phyloP scores from a whole-genome alignment of 1,140 invertebrate genomes.

The Monochamus saltuarius region DNA sequence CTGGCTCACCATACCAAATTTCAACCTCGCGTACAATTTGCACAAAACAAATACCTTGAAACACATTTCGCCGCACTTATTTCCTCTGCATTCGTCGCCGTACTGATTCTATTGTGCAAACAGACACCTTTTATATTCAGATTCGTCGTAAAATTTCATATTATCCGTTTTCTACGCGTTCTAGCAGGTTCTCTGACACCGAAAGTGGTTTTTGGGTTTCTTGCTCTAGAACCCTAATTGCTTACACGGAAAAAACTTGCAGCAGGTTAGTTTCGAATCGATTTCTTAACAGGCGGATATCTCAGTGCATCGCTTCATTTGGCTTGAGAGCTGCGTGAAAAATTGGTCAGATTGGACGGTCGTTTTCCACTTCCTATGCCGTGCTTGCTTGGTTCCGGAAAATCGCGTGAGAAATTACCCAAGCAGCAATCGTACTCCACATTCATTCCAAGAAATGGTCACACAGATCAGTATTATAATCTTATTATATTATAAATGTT shows the following conservation, averaged over 20 bases:
- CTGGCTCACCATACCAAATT: too few relatives aligned
- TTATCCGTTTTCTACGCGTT: constrained; percentile 15
- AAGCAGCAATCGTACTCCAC: too few relatives aligned
- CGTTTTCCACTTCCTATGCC: too few relatives aligned
- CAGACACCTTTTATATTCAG: constrained; percentile 16
- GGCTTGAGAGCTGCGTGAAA: neutral
- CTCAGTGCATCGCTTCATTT: neutral
- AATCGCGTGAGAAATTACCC: too few relatives aligned
- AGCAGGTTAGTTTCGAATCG: constrained; percentile 3
- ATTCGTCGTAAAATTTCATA: constrained; percentile 4
- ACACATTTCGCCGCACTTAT: constrained; percentile 15
- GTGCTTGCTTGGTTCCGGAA: too few relatives aligned
- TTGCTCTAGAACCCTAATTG: constrained; percentile 17
- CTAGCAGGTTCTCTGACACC: constrained; percentile 13
- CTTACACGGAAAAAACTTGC: constrained; percentile 2
- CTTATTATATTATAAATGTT: too few relatives aligned
- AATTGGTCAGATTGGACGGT: too few relatives aligned
- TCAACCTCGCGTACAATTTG: too few relatives aligned
- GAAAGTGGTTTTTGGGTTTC: constrained; percentile 14
- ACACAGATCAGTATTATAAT: too few relatives aligned
- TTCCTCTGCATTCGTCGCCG: neutral
- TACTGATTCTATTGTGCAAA: constrained; percentile 19
- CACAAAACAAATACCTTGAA: constrained; percentile 9
- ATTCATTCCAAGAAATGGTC: too few relatives aligned
- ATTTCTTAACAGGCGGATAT: constrained; percentile 5